Conservation (phyloP, 2,797 vertebrate species). For the Acanthis flammea region DNA sequence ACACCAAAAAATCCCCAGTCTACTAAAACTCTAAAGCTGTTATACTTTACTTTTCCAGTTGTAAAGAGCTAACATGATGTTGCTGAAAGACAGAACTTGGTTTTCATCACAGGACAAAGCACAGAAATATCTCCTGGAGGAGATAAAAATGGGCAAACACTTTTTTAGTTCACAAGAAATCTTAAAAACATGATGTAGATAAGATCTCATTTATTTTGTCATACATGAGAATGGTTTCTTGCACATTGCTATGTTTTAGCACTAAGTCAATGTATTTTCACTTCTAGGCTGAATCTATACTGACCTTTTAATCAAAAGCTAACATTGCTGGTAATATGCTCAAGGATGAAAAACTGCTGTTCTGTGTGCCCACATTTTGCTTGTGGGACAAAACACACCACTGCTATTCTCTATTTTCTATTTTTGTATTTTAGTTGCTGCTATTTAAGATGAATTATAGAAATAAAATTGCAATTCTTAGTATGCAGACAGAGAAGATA, state of each 20-base stretch:
- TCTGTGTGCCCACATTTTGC: background rate
- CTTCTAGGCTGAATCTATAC: background rate
- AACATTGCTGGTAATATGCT: background rate
- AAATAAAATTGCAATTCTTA: background rate
- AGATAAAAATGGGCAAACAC: background rate
- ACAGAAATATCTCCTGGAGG: background rate
- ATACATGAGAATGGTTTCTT: background rate
- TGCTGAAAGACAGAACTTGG: background rate
- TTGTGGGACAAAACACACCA: background rate
- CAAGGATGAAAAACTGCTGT: background rate
- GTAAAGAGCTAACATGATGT: background rate
- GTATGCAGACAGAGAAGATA: background rate
- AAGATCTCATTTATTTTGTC: background rate
- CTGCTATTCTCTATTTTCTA: background rate
- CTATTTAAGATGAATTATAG: background rate
- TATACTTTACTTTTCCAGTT: background rate
- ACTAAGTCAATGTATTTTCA: background rate
- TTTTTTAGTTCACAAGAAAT: background rate
- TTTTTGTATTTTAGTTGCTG: background rate
- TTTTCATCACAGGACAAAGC: background rate
- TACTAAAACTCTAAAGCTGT: background rate
- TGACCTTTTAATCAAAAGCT: background rate
- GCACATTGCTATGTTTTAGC: background rate
- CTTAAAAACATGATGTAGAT: background rate
- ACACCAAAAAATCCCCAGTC: background rate